phyloP scores from a whole-genome alignment of 1,140 invertebrate species.

The Rhizoglyphus robini region DNA sequence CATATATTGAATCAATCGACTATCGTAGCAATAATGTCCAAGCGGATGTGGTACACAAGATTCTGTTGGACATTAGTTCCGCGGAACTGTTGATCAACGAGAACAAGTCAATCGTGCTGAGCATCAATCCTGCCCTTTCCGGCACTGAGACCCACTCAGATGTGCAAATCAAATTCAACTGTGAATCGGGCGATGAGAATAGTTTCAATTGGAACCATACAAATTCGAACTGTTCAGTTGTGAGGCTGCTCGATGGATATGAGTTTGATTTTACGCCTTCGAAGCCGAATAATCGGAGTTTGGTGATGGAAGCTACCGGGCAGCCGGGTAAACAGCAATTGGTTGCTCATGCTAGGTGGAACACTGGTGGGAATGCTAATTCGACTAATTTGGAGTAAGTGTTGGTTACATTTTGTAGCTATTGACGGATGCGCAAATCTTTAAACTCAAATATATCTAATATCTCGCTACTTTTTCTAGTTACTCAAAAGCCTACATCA shows the following conservation, averaged over 20 bases:
- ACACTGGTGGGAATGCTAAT: neutral
- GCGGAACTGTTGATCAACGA: neutral
- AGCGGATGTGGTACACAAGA: too few species aligned
- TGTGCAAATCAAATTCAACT: neutral
- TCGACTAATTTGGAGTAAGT: neutral
- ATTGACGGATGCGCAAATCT: neutral
- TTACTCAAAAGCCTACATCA: slow-evolving; percentile 1
- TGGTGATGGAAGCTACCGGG: neutral
- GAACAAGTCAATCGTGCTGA: neutral
- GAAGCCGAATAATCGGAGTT: too few species aligned
- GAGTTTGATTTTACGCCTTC: too few species aligned
- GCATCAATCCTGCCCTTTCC: neutral
- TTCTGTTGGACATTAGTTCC: slow-evolving; percentile 25
- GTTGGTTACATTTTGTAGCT: neutral
- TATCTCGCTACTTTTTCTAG: slow-evolving; percentile 1
- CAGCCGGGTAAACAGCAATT: neutral
- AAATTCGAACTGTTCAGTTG: neutral
- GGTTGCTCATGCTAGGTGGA: slow-evolving; percentile 2
- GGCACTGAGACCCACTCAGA: neutral
- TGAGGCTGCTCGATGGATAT: neutral
- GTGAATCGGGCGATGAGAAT: neutral
- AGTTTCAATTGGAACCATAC: neutral
- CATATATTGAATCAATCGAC: too few species aligned
- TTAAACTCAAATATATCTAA: neutral
- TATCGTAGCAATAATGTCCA: too few species aligned